These are phyloP conservation scores for Fukomys damarensis DNA, from an alignment of 2,113 vertebrate genomes.

Conservation along the genomic window DNA sequence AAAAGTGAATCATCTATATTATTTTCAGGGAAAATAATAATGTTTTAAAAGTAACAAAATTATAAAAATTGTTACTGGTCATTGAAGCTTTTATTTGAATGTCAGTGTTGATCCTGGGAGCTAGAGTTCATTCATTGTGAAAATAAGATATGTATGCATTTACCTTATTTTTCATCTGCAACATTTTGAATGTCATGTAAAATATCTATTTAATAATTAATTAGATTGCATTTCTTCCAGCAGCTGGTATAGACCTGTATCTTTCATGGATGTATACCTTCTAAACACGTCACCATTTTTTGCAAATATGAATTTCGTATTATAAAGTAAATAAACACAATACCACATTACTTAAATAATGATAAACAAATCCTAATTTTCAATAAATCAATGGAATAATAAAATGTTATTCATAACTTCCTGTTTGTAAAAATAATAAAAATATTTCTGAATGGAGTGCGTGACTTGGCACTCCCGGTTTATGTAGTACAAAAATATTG, in stretches of 20 bases:
- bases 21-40: neutral
- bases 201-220: neutral
- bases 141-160: neutral
- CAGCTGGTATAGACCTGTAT: neutral
- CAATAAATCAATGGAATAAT: neutral
- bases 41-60: neutral
- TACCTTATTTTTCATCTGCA: neutral
- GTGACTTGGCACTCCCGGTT: neutral
- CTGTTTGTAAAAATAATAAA: neutral
- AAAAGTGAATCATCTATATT: neutral
- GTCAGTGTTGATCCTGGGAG: neutral
- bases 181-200: neutral
- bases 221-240: neutral
- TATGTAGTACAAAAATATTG: neutral
- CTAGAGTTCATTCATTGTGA: neutral
- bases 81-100: neutral
- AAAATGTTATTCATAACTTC: neutral
- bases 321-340: neutral
- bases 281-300: neutral
- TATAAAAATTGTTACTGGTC: neutral
- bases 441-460: neutral
- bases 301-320: neutral
- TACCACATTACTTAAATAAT: neutral
- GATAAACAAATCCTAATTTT: neutral
- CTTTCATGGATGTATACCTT: neutral